Evolutionary conservation across 2,113 vertebrate genomes (phyloP).

Genomic region (Mesitornis unicolor): DNA sequence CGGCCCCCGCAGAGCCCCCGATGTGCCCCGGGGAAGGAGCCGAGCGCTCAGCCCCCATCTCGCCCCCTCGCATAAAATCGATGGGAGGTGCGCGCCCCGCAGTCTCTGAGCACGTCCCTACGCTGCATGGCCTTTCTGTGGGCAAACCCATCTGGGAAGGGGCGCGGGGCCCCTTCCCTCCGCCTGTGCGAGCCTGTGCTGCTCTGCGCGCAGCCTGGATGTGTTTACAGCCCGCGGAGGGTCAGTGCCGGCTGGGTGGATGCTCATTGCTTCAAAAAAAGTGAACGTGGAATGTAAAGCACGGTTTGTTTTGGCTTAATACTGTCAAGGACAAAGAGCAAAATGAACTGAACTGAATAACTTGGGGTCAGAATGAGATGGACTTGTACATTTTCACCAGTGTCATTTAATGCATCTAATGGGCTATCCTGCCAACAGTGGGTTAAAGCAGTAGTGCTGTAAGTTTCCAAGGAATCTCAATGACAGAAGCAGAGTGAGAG

Average conservation of each 20-base stretch:
- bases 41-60: rapidly evolving
- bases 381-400: rapidly evolving
- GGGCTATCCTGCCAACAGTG: rapidly evolving
- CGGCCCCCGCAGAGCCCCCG: neutral
- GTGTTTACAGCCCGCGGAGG: rapidly evolving
- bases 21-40: rapidly evolving
- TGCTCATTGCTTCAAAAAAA: neutral
- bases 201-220: rapidly evolving
- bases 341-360: neutral
- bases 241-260: rapidly evolving
- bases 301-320: rapidly evolving
- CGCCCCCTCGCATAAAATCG: too few relatives aligned
- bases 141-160: rapidly evolving
- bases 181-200: rapidly evolving
- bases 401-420: rapidly evolving
- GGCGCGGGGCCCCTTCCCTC: neutral
- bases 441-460: rapidly evolving
- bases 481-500: neutral
- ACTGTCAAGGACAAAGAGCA: rapidly evolving
- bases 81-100: rapidly evolving
- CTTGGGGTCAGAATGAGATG: rapidly evolving
- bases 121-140: rapidly evolving
- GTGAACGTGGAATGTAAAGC: rapidly evolving
- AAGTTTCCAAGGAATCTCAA: neutral
- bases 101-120: rapidly evolving